phyloP scores from a whole-genome alignment of 92 coral and sea anemone species.

The Palythoa grandis region DNA sequence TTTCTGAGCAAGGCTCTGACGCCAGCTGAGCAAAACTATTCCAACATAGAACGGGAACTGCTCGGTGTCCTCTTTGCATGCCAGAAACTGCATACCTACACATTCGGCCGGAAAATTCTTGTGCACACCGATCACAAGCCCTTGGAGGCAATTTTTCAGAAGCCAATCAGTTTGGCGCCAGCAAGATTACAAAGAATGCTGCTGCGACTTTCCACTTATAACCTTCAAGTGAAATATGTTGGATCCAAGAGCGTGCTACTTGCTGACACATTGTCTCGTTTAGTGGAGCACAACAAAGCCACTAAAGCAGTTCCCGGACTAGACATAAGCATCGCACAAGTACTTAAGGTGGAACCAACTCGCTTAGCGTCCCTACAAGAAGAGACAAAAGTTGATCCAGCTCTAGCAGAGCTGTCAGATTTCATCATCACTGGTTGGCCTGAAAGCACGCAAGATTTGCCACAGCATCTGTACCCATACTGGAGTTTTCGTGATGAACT shows the following conservation, averaged over 20 bases:
- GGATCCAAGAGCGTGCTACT: constrained; percentile 53
- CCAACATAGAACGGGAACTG: constrained; percentile 73
- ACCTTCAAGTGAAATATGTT: constrained; percentile 61
- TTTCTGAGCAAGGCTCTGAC: constrained; percentile 73
- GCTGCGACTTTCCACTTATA: constrained; percentile 55
- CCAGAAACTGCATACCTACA: constrained; percentile 70
- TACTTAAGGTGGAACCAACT: constrained; percentile 68
- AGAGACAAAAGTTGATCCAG: constrained; percentile 44
- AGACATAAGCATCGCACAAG: constrained; percentile 65
- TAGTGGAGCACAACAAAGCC: constrained; percentile 42
- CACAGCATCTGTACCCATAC: constrained; percentile 44
- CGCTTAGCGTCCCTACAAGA: constrained; percentile 53
- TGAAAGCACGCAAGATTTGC: constrained; percentile 56
- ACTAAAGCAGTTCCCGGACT: constrained; percentile 15
- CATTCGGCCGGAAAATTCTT: constrained; percentile 58
- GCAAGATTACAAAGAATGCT: constrained; percentile 62
- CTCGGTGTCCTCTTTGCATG: constrained; percentile 68
- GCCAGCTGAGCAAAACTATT: constrained; percentile 67
- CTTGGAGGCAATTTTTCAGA: constrained; percentile 61
- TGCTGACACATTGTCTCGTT: constrained; percentile 65
- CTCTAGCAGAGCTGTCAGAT: constrained; percentile 43
- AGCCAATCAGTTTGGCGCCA: constrained; percentile 59
- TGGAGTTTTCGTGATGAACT: constrained; percentile 46
- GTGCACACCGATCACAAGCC: constrained; percentile 76
- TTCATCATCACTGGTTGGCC: constrained; percentile 74